These are phyloP conservation scores for Spodoptera frugiperda DNA, from an alignment of 1,140 invertebrate species.

Conservation along the genomic window DNA sequence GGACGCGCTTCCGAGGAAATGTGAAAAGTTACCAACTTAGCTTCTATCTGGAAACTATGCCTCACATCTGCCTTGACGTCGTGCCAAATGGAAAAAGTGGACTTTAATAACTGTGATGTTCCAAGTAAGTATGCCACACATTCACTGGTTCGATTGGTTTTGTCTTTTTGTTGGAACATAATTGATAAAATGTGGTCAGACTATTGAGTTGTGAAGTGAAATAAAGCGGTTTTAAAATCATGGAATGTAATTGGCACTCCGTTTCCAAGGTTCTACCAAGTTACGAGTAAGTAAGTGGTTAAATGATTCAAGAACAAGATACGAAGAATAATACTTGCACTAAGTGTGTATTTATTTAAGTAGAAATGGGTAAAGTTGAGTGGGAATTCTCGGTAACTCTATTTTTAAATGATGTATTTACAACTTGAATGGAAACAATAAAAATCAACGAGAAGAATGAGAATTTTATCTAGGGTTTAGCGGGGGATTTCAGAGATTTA, in stretches of 20 bases:
- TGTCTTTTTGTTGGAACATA: slow-evolving; percentile 1
- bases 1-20: slow-evolving; percentile 59
- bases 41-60: slow-evolving; percentile 61
- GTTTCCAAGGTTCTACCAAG: slow-evolving; percentile 14
- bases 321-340: slow-evolving; percentile 4
- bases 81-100: slow-evolving; percentile 63
- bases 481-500: slow-evolving; percentile 36
- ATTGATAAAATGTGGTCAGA: too few species aligned
- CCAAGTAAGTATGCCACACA: slow-evolving; percentile 18
- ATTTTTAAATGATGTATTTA: not conserved
- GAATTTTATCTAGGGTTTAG: slow-evolving; percentile 34
- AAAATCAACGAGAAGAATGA: slow-evolving; percentile 34
- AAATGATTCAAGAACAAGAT: slow-evolving; percentile 4
- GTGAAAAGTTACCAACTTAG: slow-evolving; percentile 69
- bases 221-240: slow-evolving; percentile 27
- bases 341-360: not conserved
- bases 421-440: slow-evolving; percentile 22
- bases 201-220: not conserved
- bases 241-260: slow-evolving; percentile 20
- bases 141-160: slow-evolving; percentile 11
- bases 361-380: not conserved
- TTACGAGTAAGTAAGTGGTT: slow-evolving; percentile 5
- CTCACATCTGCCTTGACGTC: slow-evolving; percentile 62
- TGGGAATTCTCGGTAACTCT: not conserved
- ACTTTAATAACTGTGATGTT: slow-evolving; percentile 53